A percentile compares a stretch with the other conserved stretches of the same genome.
Evolutionary conservation across 2,797 vertebrate species (phyloP).

Genomic region (Hephaestus fuliginosus): DNA sequence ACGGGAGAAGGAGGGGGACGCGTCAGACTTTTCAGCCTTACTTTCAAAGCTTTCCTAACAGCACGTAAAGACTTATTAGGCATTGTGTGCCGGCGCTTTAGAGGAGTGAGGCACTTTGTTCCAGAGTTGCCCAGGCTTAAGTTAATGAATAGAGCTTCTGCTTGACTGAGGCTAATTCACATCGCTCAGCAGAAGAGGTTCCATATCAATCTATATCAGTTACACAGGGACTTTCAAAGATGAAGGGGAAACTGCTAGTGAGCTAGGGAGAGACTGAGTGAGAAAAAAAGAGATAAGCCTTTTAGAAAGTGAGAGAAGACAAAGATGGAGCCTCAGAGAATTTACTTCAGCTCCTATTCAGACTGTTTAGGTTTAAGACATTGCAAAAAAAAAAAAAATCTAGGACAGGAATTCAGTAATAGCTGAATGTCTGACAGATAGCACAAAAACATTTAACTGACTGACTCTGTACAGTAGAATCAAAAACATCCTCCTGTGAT

Average conservation of each 20-base stretch:
- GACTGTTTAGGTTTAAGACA: conserved; percentile 18
- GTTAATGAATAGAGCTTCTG: conserved; percentile 82
- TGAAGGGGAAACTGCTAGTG: conserved; percentile 43
- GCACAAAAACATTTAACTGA: not conserved
- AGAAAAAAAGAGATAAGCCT: conserved; percentile 51
- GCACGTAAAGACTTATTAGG: conserved; percentile 86
- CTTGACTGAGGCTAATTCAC: conserved; percentile 79
- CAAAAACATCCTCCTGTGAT: conserved; percentile 24
- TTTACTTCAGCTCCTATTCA: conserved; percentile 32
- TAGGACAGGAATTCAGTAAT: conserved; percentile 3
- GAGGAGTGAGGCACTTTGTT: conserved; percentile 83
- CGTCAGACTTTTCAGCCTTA: conserved; percentile 68
- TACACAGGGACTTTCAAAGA: conserved; percentile 65
- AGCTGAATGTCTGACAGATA: conserved; percentile 9
- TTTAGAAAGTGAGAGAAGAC: conserved; percentile 43
- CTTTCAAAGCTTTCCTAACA: conserved; percentile 80
- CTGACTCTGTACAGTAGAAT: conserved; percentile 21
- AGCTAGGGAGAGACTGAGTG: conserved; percentile 35
- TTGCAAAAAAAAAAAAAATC: conserved; percentile 8
- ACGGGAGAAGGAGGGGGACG: conserved; percentile 29
- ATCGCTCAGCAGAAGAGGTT: conserved; percentile 76
- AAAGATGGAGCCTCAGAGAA: conserved; percentile 26
- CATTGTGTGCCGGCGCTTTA: conserved; percentile 72
- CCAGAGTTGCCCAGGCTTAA: conserved; percentile 79
- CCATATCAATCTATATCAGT: conserved; percentile 82